Evolutionary conservation across 2,888 invertebrate genomes (phyloP).

Genomic region (Dasysyrphus tricinctus): DNA sequence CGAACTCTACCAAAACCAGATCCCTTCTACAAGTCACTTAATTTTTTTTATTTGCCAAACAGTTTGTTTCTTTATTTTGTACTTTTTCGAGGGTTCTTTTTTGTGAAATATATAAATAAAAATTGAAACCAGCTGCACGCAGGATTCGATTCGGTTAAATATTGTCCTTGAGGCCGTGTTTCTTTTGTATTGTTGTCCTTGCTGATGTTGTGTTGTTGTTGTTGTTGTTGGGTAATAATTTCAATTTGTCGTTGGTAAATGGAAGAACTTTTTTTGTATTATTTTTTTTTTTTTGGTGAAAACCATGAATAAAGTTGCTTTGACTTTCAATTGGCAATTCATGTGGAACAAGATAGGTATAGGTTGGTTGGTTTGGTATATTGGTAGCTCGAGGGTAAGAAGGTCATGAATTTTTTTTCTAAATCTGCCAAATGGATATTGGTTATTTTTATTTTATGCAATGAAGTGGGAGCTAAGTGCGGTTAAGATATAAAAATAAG

Average conservation of each 20-base stretch:
- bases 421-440: constrained; percentile 16
- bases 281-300: constrained; percentile 3
- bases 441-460: constrained; percentile 20
- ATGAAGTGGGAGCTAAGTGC: constrained; percentile 26
- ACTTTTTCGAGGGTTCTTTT: constrained; percentile 19
- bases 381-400: neutral
- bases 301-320: constrained; percentile 59
- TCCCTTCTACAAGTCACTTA: constrained; percentile 62
- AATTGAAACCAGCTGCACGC: constrained; percentile 69
- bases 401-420: constrained; percentile 9
- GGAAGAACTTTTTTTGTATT: constrained; percentile 25
- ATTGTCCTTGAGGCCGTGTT: constrained; percentile 56
- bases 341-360: constrained; percentile 37
- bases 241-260: constrained; percentile 67
- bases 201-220: constrained; percentile 24
- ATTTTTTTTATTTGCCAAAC: constrained; percentile 32
- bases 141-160: constrained; percentile 73
- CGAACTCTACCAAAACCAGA: neutral
- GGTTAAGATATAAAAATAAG: constrained; percentile 12
- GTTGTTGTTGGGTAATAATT: constrained; percentile 60
- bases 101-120: constrained; percentile 45
- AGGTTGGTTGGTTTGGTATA: neutral
- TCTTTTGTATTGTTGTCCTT: constrained; percentile 11
- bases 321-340: constrained; percentile 56
- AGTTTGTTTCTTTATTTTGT: constrained; percentile 41